Conservation (phyloP, 2,113 vertebrate species). For the Platycercus adscitus region DNA sequence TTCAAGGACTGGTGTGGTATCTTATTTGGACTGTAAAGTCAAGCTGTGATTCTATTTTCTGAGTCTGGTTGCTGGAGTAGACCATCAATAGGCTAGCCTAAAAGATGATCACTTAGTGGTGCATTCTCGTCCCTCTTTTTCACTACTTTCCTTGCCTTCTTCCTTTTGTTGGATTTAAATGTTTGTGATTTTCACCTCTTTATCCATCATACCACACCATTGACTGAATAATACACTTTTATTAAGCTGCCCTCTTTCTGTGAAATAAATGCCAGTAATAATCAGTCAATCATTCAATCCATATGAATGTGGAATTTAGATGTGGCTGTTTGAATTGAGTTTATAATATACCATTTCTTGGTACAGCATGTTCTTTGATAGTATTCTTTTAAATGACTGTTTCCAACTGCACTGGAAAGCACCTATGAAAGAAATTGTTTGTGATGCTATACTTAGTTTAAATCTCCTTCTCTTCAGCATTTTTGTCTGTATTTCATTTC, state of each 20-base stretch:
- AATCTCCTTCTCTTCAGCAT: conserved; percentile 10
- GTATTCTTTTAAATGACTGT: conserved; percentile 61
- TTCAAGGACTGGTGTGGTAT: background rate
- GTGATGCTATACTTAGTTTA: conserved; percentile 52
- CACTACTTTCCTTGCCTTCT: conserved; percentile 38
- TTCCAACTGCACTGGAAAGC: conserved; percentile 66
- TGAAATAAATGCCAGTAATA: conserved; percentile 69
- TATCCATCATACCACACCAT: conserved; percentile 44
- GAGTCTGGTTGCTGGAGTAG: background rate
- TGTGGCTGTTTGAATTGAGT: conserved; percentile 52
- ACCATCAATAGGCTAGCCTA: background rate
- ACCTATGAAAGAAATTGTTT: conserved; percentile 68
- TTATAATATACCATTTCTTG: conserved; percentile 54
- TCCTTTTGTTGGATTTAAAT: conserved; percentile 60
- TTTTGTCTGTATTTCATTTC: conserved; percentile 65
- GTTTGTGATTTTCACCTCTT: conserved; percentile 68
- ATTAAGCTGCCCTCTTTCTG: conserved; percentile 59
- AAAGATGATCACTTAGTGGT: background rate
- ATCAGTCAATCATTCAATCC: conserved; percentile 71
- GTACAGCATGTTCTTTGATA: conserved; percentile 63
- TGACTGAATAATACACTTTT: conserved; percentile 65
- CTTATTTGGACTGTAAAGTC: background rate
- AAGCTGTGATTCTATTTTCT: conserved; percentile 9
- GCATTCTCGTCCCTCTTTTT: conserved; percentile 18
- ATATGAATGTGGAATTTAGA: conserved; percentile 66